A percentile compares a stretch with the other conserved stretches of the same genome.
phyloP scores from a whole-genome alignment of 2,797 vertebrate species.

The Amniataba percoides region DNA sequence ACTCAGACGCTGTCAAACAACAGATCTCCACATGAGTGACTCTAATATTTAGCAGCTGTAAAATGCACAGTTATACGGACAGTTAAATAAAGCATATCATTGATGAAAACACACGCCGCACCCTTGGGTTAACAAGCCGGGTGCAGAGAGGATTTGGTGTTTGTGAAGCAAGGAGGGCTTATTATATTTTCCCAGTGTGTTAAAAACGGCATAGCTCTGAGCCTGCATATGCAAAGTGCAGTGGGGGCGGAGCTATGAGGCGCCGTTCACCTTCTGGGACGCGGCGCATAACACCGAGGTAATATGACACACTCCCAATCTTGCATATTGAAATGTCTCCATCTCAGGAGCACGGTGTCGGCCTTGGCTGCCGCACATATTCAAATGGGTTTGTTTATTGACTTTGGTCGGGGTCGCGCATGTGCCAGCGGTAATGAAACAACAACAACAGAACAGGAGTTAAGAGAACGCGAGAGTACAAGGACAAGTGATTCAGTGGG shows the following conservation, averaged over 20 bases:
- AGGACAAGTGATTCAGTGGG: slow-evolving; percentile 56
- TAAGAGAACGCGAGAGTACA: slow-evolving; percentile 26
- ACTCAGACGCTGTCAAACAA: slow-evolving; percentile 52
- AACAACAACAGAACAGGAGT: slow-evolving; percentile 52
- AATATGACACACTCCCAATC: slow-evolving; percentile 65
- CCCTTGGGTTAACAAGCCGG: slow-evolving; percentile 31
- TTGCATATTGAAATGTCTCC: slow-evolving; percentile 74
- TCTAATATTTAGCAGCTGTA: slow-evolving; percentile 12
- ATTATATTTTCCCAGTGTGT: slow-evolving; percentile 59
- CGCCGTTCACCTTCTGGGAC: slow-evolving; percentile 73
- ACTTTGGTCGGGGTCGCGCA: slow-evolving; percentile 61
- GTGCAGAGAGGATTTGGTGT: slow-evolving; percentile 29
- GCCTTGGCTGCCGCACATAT: slow-evolving; percentile 44
- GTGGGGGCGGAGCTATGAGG: slow-evolving; percentile 58
- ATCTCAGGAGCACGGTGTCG: slow-evolving; percentile 41
- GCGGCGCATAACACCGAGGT: slow-evolving; percentile 55
- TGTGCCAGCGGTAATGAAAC: slow-evolving; percentile 68
- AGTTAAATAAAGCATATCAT: slow-evolving; percentile 23
- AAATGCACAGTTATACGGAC: slow-evolving; percentile 24
- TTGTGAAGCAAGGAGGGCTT: slow-evolving; percentile 30
- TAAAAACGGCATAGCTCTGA: slow-evolving; percentile 58
- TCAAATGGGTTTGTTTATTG: slow-evolving; percentile 78
- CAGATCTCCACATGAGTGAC: slow-evolving; percentile 34
- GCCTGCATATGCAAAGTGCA: slow-evolving; percentile 63
- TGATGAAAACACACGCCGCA: slow-evolving; percentile 7